Evolutionary conservation across 2,113 vertebrate genomes (phyloP), one percentile per base, ranked within the genome.

Genomic region (Strix aluco): DNA sequence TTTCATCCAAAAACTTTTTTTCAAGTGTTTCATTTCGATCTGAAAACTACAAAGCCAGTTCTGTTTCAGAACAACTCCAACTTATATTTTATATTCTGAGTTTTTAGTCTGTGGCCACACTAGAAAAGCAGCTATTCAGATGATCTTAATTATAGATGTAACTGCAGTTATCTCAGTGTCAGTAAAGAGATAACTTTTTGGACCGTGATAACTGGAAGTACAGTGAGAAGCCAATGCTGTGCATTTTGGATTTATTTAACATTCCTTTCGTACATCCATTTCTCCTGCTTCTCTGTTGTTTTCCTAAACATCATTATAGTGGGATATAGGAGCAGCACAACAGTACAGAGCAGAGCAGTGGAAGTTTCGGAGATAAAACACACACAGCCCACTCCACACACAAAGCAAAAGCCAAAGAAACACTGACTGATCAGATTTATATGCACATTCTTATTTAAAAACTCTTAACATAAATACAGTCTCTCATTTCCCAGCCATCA

Each of bases 41-140:
- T 74, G 75, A 86, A 86, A 94, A 81, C 46, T 73, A 70, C 83
- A 92, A 94, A 86, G 51, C 20, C 22, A 46, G 47, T 46, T 88
- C 82, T 94, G 82, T 94, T 97, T 86, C 86, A 83, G 59, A 55
- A 94, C 61, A 91, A 42, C 69, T 70, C 38, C n/a, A 66, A 46
- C 67, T 94, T 86, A 49, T 10, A 30, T 86, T 94, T 94, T 61
- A 52, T 73, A 74, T 84, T 92, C 59, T 2, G n/a, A 92, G 63
- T 13, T 88, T 88, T 83, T 46, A 46, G 38, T 71, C 91, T 78
- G 86, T 49, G 75, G 65, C 59, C 77, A 81, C 32, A 29, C 36
- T 77, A 81, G 88, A 90, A 94, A 88, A 91, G 54, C 83, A 95
- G 26, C n/a, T 75, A 42, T 84, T 89, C 70, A 94, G 55, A 88